Base-by-base conservation (phyloP, 2,888 invertebrate species). In the Lathronympha strigana region DNA sequence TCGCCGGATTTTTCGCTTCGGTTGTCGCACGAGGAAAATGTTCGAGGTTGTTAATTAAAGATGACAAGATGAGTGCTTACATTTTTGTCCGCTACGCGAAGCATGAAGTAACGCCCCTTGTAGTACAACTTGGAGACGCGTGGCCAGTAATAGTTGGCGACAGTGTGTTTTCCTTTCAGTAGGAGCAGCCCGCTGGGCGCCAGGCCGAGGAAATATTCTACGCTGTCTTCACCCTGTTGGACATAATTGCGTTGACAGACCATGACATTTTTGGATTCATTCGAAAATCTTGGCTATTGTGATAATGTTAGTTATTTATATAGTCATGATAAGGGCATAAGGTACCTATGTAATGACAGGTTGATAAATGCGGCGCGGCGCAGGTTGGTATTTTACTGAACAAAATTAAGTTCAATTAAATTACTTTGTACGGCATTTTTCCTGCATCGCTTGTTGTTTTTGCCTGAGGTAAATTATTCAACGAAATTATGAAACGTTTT, bases 71-170 rank as follows among this genome's bases (percentile, higher is more conserved):
- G 66, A 66, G 57, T 69, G 92, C 95, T 95, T 93, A 98, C 98
- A 92, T 97, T 98, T 94, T 98, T 98, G 92, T 98, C 98, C 79
- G 97, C 96, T 73, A 98, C 98, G 81, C 97, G 94, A 67, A 98
- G 94, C 97, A 98, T 98, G 92, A 99, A 98, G 92, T 98, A 98
- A 83, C 97, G 96, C 79, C 97, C 98, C 93, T 98, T 98, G 93
- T 97, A 97, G 90, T 97, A 98, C 81, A 98, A 96, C 93, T 98
- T 98, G 77, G 97, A 96, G 83, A 99, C 98, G 80, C 98, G 94
- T 71, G 98, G 98, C 98, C 99, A 99, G 93, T 98, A 98, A 93
- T 99, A 98, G 93, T 98, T 98, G 76, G 98, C 98, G 70, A 98
- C 98, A 87, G 98, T 98, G 84, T 96, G 96, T 93, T 98, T 98